Conservation (phyloP, 2,113 vertebrate genomes). For the Lepus americanus region DNA sequence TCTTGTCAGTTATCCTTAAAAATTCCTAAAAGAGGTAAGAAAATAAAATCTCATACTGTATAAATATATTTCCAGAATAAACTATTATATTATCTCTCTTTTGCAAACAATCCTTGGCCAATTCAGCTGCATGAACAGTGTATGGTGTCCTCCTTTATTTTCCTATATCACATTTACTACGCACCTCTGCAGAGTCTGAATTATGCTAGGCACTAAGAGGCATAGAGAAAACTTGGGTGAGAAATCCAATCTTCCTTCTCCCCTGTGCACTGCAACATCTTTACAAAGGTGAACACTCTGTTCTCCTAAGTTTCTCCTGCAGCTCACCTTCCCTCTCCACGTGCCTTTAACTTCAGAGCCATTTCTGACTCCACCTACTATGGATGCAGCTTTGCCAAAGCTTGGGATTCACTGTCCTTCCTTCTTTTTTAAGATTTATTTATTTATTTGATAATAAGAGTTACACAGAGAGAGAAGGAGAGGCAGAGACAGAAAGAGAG, state of each 20-base stretch:
- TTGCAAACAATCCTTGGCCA: background rate
- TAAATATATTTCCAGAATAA: constrained; percentile 4
- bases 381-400: background rate
- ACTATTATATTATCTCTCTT: background rate
- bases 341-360: background rate
- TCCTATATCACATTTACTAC: background rate
- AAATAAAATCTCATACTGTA: background rate
- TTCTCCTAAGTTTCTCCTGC: background rate
- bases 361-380: background rate
- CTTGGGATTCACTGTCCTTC: background rate
- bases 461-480: no score
- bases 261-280: background rate
- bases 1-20: background rate
- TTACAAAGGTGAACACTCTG: background rate
- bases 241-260: background rate
- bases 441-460: no score
- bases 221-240: background rate
- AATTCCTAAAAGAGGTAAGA: background rate
- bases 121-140: background rate
- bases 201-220: background rate
- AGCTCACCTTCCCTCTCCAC: background rate
- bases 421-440: no score
- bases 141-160: background rate
- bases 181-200: background rate
- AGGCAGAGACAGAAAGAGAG: no score